Base-by-base conservation (phyloP, 2,888 invertebrate species). In the Synanthedon myopaeformis region DNA sequence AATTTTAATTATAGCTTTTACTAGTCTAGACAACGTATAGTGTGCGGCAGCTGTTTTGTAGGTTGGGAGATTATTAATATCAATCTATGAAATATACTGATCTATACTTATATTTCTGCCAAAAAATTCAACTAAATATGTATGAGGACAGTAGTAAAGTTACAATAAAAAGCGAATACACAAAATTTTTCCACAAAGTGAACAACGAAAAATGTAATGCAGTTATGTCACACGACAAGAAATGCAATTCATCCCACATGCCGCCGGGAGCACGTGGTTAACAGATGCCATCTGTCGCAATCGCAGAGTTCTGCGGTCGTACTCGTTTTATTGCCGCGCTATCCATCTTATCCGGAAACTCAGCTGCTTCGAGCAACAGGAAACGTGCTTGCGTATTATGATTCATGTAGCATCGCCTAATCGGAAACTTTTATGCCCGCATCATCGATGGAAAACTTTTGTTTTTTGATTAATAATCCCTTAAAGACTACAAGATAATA, bases 281-380 rank as follows among this genome's bases (percentile, higher is more conserved):
- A 58, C 61, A 61, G 60, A 63, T 61, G 61, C 58, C 60, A 60
- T 56, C 57, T 55, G 62, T 58, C 58, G 54, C 61, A 45, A 45
- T 45, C 45, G 45, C 45, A 45, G 35, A 35, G 45, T 45, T 45
- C n/a, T 45, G 45, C 45, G 45, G 45, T 14, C 58, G 57, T 60
- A 65, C 59, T 60, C 59, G 61, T 67, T 66, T 68, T 69, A 70
- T 66, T 68, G 61, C 60, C 57, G 57, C 57, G 56, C 59, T 51
- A 62, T 68, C 64, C 63, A 62, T 67, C 64, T 69, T 65, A 60
- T 57, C 61, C 60, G 49, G 49, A 49, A 19, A 8, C 23, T 17
- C 49, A 17, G 23, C 49, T 19, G 49, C 13, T 45, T 45, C 45
- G 35, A 50, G 50, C 45, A 51, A 51, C 53, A 52, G 53, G 50